Conservation (phyloP, 1,140 invertebrate genomes). For the Luehdorfia chinensis region DNA sequence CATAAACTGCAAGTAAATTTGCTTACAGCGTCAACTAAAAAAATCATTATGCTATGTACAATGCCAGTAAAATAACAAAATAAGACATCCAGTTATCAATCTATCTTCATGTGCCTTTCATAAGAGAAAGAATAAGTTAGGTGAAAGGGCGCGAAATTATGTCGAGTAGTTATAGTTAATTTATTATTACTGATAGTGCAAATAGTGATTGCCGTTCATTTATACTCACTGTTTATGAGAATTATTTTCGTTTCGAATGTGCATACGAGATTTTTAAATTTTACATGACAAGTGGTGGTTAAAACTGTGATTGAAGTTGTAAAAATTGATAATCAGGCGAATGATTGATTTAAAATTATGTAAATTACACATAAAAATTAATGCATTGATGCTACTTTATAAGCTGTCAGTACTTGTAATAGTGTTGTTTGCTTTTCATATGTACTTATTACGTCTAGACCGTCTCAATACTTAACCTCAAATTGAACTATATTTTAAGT, state of each 20-base stretch:
- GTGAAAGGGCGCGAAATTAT: conserved; percentile 75
- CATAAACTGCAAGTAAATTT: conserved; percentile 47
- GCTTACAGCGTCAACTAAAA: conserved; percentile 16
- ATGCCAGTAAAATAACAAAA: too few species aligned
- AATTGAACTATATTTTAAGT: conserved; percentile 48
- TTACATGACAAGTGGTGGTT: neutral
- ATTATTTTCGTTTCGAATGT: too few species aligned
- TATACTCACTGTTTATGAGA: too few species aligned
- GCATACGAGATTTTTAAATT: neutral
- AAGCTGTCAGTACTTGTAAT: conserved; percentile 6
- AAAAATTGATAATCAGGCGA: conserved; percentile 6
- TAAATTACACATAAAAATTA: conserved; percentile 2
- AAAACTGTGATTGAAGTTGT: conserved; percentile 4
- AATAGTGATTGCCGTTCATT: too few species aligned
- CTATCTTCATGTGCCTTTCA: neutral
- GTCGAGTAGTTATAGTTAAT: conserved; percentile 34
- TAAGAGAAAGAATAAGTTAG: conserved; percentile 22
- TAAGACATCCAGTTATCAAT: too few species aligned
- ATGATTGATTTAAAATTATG: conserved; percentile 5
- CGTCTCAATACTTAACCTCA: conserved; percentile 71
- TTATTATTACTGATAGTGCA: too few species aligned
- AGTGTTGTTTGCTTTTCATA: conserved; percentile 15
- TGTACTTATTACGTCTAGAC: conserved; percentile 16
- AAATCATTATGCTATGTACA: neutral
- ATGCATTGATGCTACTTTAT: neutral